phyloP scores from a whole-genome alignment of 2,113 vertebrate species.

The Struthidea cinerea region DNA sequence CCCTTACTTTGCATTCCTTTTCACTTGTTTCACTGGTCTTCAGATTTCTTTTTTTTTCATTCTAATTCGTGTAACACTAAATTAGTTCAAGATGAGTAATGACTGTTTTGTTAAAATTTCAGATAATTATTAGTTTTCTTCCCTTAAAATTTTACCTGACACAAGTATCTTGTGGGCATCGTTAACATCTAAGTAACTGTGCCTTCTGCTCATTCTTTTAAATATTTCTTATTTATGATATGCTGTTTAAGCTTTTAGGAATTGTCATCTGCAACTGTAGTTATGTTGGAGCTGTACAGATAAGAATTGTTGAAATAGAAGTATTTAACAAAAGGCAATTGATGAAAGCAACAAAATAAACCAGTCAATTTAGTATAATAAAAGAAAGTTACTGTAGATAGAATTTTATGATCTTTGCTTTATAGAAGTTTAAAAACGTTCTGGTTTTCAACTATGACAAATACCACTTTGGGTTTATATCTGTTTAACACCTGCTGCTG shows the following conservation, averaged over 20 bases:
- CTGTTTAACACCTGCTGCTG: neutral
- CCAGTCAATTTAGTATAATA: neutral
- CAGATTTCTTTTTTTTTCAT: neutral
- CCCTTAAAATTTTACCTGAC: neutral
- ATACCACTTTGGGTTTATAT: neutral
- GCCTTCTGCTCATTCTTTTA: neutral
- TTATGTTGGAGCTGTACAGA: neutral
- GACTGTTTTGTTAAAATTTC: neutral
- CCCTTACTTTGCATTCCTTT: neutral
- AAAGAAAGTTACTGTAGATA: neutral
- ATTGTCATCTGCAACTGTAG: neutral
- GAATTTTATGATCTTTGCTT: neutral
- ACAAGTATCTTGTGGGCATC: neutral
- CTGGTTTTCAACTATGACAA: neutral
- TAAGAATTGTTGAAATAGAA: neutral
- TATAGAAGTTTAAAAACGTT: neutral
- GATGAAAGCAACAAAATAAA: neutral
- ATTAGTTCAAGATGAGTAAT: neutral
- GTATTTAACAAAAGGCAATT: neutral
- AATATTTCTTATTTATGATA: neutral
- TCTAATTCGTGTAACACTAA: neutral
- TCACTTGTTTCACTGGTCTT: neutral
- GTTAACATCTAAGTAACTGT: neutral
- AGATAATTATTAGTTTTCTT: neutral
- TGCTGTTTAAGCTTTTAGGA: neutral